phyloP scores from a whole-genome alignment of 2,797 vertebrate genomes.

The Agapornis canus region DNA sequence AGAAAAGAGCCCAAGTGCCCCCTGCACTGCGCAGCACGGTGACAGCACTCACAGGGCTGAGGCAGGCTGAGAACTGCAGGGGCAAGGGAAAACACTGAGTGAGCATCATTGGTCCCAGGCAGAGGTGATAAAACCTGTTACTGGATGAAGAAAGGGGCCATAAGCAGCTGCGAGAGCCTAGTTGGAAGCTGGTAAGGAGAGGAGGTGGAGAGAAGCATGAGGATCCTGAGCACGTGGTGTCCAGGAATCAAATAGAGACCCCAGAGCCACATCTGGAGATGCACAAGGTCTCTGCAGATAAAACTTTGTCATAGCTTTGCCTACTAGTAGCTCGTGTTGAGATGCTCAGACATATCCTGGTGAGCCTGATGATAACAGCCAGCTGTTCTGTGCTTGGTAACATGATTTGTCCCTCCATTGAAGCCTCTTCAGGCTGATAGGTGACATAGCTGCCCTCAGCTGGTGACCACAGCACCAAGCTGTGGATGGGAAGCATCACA shows the following conservation, averaged over 20 bases:
- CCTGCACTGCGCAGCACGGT: neutral
- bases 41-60: neutral
- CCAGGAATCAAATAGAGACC: neutral
- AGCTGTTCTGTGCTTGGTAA: neutral
- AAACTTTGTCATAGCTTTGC: neutral
- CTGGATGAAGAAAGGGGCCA: neutral
- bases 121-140: neutral
- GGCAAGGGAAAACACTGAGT: neutral
- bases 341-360: neutral
- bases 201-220: neutral
- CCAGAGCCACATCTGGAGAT: neutral
- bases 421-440: neutral
- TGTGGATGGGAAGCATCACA: neutral
- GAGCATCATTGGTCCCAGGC: neutral
- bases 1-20: neutral
- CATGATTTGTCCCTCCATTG: neutral
- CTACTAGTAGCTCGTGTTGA: neutral
- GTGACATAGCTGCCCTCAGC: neutral
- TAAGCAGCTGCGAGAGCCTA: neutral
- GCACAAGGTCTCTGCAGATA: neutral
- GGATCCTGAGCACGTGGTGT: fast-evolving
- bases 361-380: neutral
- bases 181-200: neutral
- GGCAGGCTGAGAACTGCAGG: neutral
- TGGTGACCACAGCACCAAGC: neutral